Conservation (phyloP, 1,140 invertebrate genomes). For the Thalassaphorura encarpata region DNA sequence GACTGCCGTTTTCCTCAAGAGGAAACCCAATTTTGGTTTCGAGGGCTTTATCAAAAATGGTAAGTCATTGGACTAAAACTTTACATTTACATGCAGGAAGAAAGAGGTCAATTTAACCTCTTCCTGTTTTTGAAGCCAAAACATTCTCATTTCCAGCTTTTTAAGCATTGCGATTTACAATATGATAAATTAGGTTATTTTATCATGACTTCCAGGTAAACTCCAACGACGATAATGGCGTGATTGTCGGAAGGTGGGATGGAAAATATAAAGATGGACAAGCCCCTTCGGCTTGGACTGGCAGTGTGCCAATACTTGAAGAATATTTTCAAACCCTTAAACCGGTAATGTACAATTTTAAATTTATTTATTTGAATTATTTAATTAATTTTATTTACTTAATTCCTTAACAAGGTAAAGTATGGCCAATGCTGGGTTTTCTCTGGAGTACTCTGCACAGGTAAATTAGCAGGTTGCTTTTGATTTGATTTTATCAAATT, state of each 20-base stretch:
- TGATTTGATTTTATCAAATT: background rate
- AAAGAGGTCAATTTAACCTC: background rate
- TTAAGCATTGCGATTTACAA: no score
- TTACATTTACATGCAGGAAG: background rate
- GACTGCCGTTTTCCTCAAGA: slow-evolving; percentile 48
- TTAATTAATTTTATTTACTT: background rate
- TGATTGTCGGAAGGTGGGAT: slow-evolving; percentile 59
- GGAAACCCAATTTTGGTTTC: slow-evolving; percentile 60
- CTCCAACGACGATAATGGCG: slow-evolving; percentile 56
- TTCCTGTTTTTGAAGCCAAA: no score
- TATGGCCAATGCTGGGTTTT: slow-evolving; percentile 74
- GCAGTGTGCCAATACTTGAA: slow-evolving; percentile 51
- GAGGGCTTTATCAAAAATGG: slow-evolving; percentile 59
- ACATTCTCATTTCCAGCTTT: no score
- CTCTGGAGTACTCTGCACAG: slow-evolving; percentile 55
- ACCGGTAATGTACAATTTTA: background rate
- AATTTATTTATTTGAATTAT: background rate
- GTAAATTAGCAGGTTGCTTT: slow-evolving; percentile 36
- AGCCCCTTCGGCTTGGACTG: slow-evolving; percentile 54
- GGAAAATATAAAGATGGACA: slow-evolving; percentile 58
- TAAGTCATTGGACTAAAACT: no score
- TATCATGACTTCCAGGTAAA: slow-evolving; percentile 45
- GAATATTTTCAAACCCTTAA: slow-evolving; percentile 41
- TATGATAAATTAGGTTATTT: no score
- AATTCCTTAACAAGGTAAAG: slow-evolving; percentile 44